Conservation (phyloP, 2,888 invertebrate genomes). For the Rotaria magnacalcarata region DNA sequence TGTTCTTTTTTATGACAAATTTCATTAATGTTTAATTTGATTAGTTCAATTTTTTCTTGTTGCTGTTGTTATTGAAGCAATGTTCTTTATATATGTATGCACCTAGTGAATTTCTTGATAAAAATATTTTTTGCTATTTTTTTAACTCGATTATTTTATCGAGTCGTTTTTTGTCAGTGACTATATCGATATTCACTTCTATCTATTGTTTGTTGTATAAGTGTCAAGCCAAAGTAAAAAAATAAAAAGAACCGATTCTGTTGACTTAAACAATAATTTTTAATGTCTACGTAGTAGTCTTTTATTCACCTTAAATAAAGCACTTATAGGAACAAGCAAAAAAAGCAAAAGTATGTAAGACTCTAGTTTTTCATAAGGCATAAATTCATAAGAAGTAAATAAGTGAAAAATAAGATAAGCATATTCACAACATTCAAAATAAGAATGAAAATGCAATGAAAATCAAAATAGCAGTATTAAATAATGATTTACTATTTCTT, state of each 20-base stretch:
- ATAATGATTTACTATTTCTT: neutral
- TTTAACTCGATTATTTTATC: neutral
- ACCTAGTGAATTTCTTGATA: no score
- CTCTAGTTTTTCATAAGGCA: neutral
- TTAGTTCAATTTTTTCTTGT: no score
- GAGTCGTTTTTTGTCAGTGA: neutral
- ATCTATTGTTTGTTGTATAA: no score
- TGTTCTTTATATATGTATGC: no score
- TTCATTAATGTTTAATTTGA: neutral
- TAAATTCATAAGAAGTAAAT: neutral
- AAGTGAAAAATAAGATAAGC: neutral
- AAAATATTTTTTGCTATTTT: neutral
- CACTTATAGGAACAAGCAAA: neutral
- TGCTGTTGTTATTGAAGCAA: no score
- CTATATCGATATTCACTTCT: no score
- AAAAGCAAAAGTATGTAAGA: neutral
- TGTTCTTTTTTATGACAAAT: neutral
- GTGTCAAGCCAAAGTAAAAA: no score
- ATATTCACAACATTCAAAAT: conserved; percentile 1
- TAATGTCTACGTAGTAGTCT: neutral
- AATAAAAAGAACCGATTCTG: neutral
- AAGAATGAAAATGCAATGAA: neutral
- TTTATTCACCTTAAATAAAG: neutral
- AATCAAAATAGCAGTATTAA: neutral
- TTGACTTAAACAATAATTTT: neutral